Percentiles rank a stretch among this genome's conserved stretches.
Evolutionary conservation across 1,140 invertebrate genomes (phyloP).

Genomic region (Chymomyza costata): DNA sequence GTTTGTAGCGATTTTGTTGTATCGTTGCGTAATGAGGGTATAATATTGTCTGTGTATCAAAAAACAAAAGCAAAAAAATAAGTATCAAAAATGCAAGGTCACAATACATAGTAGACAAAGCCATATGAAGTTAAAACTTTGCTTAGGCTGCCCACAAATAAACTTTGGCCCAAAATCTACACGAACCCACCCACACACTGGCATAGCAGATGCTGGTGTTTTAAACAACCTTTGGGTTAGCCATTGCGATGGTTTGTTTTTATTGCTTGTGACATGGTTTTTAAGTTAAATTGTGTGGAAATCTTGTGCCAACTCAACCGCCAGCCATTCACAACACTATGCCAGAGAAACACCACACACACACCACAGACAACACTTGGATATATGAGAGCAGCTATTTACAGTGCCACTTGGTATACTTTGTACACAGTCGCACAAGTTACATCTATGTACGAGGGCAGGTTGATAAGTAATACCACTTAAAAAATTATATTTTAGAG

Average conservation of each 20-base stretch:
- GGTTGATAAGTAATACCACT: no score
- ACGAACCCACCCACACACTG: no score
- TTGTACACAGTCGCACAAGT: no score
- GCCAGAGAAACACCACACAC: slow-evolving; percentile 8
- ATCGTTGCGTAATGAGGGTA: slow-evolving; percentile 69
- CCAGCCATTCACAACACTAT: slow-evolving; percentile 6
- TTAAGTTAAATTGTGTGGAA: slow-evolving; percentile 71
- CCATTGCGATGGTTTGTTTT: slow-evolving; percentile 18
- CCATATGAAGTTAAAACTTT: no score
- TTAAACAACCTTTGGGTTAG: slow-evolving; percentile 17
- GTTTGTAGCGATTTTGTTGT: slow-evolving; percentile 67
- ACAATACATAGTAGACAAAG: slow-evolving; percentile 23
- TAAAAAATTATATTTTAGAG: no score
- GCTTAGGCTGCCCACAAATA: no score
- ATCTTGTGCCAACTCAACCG: slow-evolving; percentile 40
- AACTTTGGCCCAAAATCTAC: no score
- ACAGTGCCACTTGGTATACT: no score
- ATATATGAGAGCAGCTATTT: neutral
- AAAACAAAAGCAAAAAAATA: neutral
- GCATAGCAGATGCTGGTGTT: no score
- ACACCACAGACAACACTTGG: slow-evolving; percentile 11
- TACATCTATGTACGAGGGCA: no score
- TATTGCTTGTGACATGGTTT: slow-evolving; percentile 44
- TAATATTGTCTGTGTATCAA: slow-evolving; percentile 59
- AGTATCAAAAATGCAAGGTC: slow-evolving; percentile 1